A percentile compares a stretch with the other conserved stretches of the same genome.
Conservation (phyloP, 2,113 vertebrate genomes). For the Sceloporus tristichus region DNA sequence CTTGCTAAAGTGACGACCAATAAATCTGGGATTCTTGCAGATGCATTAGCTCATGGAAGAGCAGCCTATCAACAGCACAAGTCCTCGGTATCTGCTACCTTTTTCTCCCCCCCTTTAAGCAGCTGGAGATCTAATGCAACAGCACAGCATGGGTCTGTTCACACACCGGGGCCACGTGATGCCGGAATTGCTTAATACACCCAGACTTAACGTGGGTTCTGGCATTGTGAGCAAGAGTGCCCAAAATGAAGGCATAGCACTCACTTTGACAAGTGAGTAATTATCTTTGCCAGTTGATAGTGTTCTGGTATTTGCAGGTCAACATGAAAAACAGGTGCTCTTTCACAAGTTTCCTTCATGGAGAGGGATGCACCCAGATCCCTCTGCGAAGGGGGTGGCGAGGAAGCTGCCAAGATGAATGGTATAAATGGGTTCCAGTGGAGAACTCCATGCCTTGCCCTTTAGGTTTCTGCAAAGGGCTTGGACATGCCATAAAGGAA, state of each 20-base stretch:
- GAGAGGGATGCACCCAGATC: conserved; percentile 32
- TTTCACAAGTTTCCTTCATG: conserved; percentile 62
- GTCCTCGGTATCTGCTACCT: conserved; percentile 51
- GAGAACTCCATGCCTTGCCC: too few species aligned
- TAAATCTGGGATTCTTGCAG: not conserved
- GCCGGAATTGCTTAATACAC: conserved; percentile 75
- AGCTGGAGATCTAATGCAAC: conserved; percentile 75
- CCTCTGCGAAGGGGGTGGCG: conserved; percentile 55
- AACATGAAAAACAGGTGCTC: conserved; percentile 74
- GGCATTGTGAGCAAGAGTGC: conserved; percentile 63
- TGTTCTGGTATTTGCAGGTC: conserved; percentile 78
- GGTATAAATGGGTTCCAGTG: conserved; percentile 48
- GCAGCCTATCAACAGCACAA: conserved; percentile 54
- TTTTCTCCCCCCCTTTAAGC: conserved; percentile 57
- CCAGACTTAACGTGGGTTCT: conserved; percentile 74
- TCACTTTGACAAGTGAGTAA: conserved; percentile 78
- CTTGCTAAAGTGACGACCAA: not conserved
- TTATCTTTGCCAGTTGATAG: conserved; percentile 75
- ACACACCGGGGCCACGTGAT: conserved; percentile 74
- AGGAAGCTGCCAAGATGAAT: conserved; percentile 41
- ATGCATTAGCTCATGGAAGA: conserved; percentile 51
- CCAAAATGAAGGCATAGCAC: conserved; percentile 64
- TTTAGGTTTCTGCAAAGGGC: too few species aligned
- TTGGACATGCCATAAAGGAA: too few species aligned
- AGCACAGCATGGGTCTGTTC: conserved; percentile 79